Percentiles rank a stretch among this genome's conserved stretches.
phyloP scores from a whole-genome alignment of 2,797 vertebrate genomes.

The Sebastes cheni region DNA sequence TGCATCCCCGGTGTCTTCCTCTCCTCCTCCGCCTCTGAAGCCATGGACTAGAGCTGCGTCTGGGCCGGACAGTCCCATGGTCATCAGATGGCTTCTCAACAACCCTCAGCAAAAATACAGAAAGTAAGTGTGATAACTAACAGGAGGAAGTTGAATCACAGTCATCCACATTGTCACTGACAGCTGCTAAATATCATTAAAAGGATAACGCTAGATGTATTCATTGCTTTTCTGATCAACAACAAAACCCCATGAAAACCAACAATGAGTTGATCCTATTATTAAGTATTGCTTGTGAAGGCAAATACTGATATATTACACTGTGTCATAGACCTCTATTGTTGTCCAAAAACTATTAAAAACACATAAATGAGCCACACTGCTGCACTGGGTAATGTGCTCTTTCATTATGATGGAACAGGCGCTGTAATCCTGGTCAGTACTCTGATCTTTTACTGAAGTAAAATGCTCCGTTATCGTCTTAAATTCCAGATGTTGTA shows the following conservation, averaged over 20 bases:
- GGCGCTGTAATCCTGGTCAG: fast-evolving
- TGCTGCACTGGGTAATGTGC: not conserved
- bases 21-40: conserved; percentile 52
- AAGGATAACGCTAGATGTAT: not conserved
- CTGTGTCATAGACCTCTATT: not conserved
- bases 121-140: conserved; percentile 69
- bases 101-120: conserved; percentile 72
- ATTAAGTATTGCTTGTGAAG: not conserved
- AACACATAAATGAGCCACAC: not conserved
- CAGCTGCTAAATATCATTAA: not conserved
- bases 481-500: fast-evolving
- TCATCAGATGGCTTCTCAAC: conserved; percentile 76
- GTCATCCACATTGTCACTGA: not conserved
- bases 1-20: conserved; percentile 60
- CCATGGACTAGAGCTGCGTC: conserved; percentile 71
- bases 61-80: conserved; percentile 66
- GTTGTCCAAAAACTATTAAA: not conserved
- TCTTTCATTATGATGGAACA: no score
- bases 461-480: no score
- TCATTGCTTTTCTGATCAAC: not conserved
- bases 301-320: not conserved
- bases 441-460: no score
- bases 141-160: not conserved
- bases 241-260: not conserved
- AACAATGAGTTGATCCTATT: not conserved